Evolutionary conservation across 2,888 invertebrate genomes (phyloP).

Genomic region (Corbicula japonica): DNA sequence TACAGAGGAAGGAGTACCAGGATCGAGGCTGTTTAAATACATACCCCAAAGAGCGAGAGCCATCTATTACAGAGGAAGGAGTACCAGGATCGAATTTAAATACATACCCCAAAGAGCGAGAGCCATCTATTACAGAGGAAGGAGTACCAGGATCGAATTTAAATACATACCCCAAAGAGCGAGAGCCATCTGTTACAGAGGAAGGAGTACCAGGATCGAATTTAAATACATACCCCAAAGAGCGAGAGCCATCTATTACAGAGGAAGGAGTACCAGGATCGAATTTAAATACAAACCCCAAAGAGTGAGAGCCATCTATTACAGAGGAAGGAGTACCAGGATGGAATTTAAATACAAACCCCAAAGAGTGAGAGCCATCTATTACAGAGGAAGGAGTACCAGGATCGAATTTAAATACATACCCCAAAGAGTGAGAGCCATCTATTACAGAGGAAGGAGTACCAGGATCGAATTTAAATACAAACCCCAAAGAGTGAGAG

Average conservation of each 20-base stretch:
- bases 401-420: too few relatives aligned
- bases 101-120: too few relatives aligned
- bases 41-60: too few relatives aligned
- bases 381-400: constrained; percentile 98
- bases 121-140: constrained; percentile 97
- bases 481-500: too few relatives aligned
- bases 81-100: constrained; percentile 98
- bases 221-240: too few relatives aligned
- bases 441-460: constrained; percentile 96
- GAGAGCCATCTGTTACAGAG: constrained; percentile 98
- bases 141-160: constrained; percentile 98
- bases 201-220: constrained; percentile 97
- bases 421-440: constrained; percentile 98
- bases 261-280: constrained; percentile 97
- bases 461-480: constrained; percentile 98
- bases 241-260: constrained; percentile 98
- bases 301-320: constrained; percentile 98
- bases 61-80: constrained; percentile 97
- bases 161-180: too few relatives aligned
- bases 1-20: constrained; percentile 98
- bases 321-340: constrained; percentile 97
- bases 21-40: constrained; percentile 97
- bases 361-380: constrained; percentile 97
- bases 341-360: too few relatives aligned
- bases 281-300: too few relatives aligned